A percentile compares a stretch with the other conserved stretches of the same genome.
These are phyloP conservation scores for Amiota minor DNA, from an alignment of 2,888 invertebrate species.

Conservation along the genomic window DNA sequence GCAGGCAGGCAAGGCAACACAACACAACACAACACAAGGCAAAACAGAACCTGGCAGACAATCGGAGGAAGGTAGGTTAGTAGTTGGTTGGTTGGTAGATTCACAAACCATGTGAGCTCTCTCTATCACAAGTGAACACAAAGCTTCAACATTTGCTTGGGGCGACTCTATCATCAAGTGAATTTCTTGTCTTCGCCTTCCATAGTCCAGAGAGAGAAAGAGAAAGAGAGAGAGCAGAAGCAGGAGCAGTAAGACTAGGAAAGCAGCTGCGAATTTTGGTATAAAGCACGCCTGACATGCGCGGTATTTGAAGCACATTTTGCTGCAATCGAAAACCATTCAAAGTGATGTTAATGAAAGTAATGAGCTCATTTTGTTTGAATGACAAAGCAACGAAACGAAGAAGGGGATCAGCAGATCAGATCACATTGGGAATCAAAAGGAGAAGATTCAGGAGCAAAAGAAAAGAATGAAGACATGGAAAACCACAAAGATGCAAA, in stretches of 20 bases:
- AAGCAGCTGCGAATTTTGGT: slow-evolving; percentile 49
- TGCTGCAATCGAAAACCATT: slow-evolving; percentile 44
- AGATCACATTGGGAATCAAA: not conserved
- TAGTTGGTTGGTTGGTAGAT: too few species aligned
- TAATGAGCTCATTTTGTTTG: slow-evolving; percentile 53
- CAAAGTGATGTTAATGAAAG: slow-evolving; percentile 67
- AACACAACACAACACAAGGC: not conserved
- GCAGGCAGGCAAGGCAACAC: not conserved
- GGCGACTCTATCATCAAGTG: slow-evolving; percentile 17
- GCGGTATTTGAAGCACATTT: slow-evolving; percentile 31
- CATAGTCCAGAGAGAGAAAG: not conserved
- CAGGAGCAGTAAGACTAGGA: slow-evolving; percentile 28
- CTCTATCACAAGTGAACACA: not conserved
- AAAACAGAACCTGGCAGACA: too few species aligned
- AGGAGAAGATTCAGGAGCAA: slow-evolving; percentile 24
- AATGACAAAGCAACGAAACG: not conserved
- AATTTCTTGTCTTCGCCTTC: not conserved
- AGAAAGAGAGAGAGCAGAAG: not conserved
- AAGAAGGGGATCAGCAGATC: slow-evolving; percentile 39
- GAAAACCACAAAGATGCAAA: slow-evolving; percentile 69
- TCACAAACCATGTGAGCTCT: too few species aligned
- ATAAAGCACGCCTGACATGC: slow-evolving; percentile 39
- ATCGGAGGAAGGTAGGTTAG: too few species aligned
- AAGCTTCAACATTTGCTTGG: slow-evolving; percentile 1
- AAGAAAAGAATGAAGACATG: slow-evolving; percentile 32